Evolutionary conservation across 2,888 invertebrate species (phyloP).

Genomic region (Hydropsyche betteni): DNA sequence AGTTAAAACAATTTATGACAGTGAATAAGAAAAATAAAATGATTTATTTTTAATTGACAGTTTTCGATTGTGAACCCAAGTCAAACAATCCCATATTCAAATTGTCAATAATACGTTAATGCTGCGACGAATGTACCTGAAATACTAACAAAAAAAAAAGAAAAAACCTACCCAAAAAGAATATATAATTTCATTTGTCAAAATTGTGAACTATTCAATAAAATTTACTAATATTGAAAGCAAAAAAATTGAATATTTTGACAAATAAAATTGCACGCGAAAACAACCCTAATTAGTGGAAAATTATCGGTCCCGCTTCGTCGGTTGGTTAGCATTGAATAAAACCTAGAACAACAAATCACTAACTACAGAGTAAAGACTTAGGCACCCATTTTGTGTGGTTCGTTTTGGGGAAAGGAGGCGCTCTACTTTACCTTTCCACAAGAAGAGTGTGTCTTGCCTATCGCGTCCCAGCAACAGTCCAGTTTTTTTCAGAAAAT

Average conservation of each 20-base stretch:
- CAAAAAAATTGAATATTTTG: neutral
- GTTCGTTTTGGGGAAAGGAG: constrained; percentile 36
- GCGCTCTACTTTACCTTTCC: constrained; percentile 45
- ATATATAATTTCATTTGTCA: constrained; percentile 27
- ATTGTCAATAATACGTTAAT: no score
- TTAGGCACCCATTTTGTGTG: constrained; percentile 35
- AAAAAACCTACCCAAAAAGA: constrained; percentile 9
- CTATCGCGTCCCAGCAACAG: constrained; percentile 33
- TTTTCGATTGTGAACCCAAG: no score
- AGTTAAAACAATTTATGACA: no score
- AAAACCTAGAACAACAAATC: constrained; percentile 37
- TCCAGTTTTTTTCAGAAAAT: constrained; percentile 43
- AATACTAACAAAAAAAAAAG: constrained; percentile 16
- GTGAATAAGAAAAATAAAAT: no score
- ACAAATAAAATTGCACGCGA: constrained; percentile 31
- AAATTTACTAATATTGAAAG: neutral
- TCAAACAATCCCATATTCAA: no score
- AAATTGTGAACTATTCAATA: neutral
- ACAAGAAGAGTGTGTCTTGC: constrained; percentile 35
- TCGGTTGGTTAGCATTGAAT: constrained; percentile 31
- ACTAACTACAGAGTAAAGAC: neutral
- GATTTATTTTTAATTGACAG: no score
- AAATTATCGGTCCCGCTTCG: constrained; percentile 20
- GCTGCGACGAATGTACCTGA: constrained; percentile 13
- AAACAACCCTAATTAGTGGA: constrained; percentile 15